Evolutionary conservation across 53 echinoderm and acorn worm species (phyloP).

Genomic region (Crossaster papposus): DNA sequence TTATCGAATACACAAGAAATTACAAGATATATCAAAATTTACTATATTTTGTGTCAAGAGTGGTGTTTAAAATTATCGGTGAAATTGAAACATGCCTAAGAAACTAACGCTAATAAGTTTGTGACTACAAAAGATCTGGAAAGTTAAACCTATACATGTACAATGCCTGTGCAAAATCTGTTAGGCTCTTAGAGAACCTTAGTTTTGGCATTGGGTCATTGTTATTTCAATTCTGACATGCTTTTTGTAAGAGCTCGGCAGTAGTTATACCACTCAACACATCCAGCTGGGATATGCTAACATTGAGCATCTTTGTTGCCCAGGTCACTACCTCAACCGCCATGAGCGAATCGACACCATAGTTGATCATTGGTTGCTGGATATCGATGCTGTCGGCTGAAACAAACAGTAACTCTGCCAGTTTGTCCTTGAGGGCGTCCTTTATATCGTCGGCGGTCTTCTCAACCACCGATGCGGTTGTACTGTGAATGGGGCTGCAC

Average conservation of each 20-base stretch:
- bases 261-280: slow-evolving; percentile 90
- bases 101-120: too few relatives aligned
- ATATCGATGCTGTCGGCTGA: slow-evolving; percentile 78
- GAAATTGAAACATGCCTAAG: too few relatives aligned
- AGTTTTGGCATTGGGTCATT: slow-evolving; percentile 9
- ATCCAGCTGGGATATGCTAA: slow-evolving; percentile 90
- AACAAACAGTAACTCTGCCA: slow-evolving; percentile 86
- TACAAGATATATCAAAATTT: too few relatives aligned
- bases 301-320: slow-evolving; percentile 80
- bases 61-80: too few relatives aligned
- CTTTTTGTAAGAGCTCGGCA: slow-evolving; percentile 73
- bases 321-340: slow-evolving; percentile 96
- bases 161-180: too few relatives aligned
- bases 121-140: too few relatives aligned
- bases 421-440: slow-evolving; percentile 67
- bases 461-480: slow-evolving; percentile 47
- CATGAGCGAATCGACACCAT: slow-evolving; percentile 95
- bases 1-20: too few relatives aligned
- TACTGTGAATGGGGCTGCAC: neutral
- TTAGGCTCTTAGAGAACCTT: too few relatives aligned
- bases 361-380: slow-evolving; percentile 93
- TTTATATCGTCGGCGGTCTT: slow-evolving; percentile 71
- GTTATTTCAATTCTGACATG: slow-evolving; percentile 7
- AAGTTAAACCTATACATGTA: too few relatives aligned
- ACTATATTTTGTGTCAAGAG: too few relatives aligned